A percentile compares a stretch with the other conserved stretches of the same genome.
Conservation (phyloP, 1,140 invertebrate species). For the Hesperophylax magnus region DNA sequence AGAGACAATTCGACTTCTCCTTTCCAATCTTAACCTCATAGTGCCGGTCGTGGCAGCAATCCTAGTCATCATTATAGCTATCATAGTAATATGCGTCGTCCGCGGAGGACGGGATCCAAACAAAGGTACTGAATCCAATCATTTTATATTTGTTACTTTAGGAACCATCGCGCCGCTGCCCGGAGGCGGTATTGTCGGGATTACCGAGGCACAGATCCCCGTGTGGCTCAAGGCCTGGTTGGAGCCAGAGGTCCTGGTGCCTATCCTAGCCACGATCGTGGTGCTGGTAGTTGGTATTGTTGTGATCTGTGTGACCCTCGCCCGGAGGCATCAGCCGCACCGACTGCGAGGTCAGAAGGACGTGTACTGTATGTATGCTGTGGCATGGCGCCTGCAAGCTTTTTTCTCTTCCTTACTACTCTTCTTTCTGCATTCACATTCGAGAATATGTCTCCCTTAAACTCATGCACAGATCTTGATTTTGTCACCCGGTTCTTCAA, state of each 20-base stretch:
- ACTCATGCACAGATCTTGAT: no score
- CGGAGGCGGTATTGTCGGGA: constrained; percentile 71
- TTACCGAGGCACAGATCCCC: constrained; percentile 73
- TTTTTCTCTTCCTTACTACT: constrained; percentile 59
- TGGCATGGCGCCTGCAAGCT: constrained; percentile 65
- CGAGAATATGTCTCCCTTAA: constrained; percentile 16
- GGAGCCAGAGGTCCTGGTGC: constrained; percentile 88
- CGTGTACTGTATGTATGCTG: constrained; percentile 75
- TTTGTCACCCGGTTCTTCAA: no score
- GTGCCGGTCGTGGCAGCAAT: constrained; percentile 93
- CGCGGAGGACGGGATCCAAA: constrained; percentile 84
- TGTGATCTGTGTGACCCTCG: constrained; percentile 89
- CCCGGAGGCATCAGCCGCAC: constrained; percentile 83
- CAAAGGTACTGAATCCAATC: constrained; percentile 79
- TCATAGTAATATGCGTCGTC: constrained; percentile 92
- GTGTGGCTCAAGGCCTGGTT: constrained; percentile 89
- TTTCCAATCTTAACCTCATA: constrained; percentile 92
- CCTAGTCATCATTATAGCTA: constrained; percentile 91
- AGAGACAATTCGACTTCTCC: constrained; percentile 85
- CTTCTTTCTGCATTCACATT: constrained; percentile 17
- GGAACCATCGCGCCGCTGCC: constrained; percentile 86
- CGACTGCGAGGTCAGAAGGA: constrained; percentile 84
- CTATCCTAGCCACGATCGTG: constrained; percentile 86
- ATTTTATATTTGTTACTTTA: constrained; percentile 62
- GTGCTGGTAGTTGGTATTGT: constrained; percentile 91